Evolutionary conservation across 2,113 vertebrate species (phyloP).

Genomic region (Tragulus kanchil): DNA sequence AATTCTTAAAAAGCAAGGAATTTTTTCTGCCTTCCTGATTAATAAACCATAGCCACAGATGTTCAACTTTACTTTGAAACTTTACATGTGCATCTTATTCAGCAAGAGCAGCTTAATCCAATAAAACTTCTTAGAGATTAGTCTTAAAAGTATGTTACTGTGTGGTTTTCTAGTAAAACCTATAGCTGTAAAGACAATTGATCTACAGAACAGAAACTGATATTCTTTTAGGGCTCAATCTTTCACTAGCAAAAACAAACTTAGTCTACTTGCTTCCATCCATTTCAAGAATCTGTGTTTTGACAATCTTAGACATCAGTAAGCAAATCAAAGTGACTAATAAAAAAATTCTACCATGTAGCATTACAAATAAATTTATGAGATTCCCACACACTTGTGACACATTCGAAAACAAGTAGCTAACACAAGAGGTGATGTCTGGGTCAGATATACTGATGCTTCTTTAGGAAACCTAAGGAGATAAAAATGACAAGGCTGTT

Average conservation of each 20-base stretch:
- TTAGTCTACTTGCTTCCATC: constrained; percentile 51
- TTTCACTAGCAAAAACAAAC: constrained; percentile 50
- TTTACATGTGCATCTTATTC: constrained; percentile 56
- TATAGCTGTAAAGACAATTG: constrained; percentile 42
- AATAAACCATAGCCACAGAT: constrained; percentile 3
- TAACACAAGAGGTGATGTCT: not conserved
- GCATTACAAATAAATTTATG: not conserved
- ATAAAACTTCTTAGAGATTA: constrained; percentile 38
- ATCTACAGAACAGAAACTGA: constrained; percentile 65
- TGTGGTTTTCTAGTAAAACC: constrained; percentile 57
- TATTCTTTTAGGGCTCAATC: constrained; percentile 34
- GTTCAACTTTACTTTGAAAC: constrained; percentile 59
- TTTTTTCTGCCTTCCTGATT: constrained; percentile 30
- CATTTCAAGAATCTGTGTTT: constrained; percentile 54
- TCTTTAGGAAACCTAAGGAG: not conserved
- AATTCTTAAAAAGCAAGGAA: not conserved
- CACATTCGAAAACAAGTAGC: not conserved
- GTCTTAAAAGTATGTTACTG: constrained; percentile 51
- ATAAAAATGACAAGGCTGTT: not conserved
- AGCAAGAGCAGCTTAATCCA: not conserved
- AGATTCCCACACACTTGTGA: not conserved
- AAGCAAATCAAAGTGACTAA: constrained; percentile 57
- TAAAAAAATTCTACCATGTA: not conserved
- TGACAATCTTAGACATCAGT: constrained; percentile 41
- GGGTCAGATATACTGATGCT: not conserved